Base-by-base conservation (phyloP, 2,888 invertebrate species). In the Andricus quercusramuli region DNA sequence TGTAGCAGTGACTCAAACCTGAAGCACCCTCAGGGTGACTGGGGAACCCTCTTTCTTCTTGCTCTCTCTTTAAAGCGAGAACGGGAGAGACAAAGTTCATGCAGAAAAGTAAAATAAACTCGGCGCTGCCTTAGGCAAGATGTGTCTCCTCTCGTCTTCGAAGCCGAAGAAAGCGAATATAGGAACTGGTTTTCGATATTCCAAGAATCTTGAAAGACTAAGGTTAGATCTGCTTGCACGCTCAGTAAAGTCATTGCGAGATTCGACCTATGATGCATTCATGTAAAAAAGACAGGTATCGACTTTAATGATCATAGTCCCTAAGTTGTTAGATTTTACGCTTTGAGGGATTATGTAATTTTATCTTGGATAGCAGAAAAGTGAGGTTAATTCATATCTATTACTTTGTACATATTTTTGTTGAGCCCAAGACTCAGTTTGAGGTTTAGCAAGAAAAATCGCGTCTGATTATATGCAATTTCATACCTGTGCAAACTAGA, bases 11-110 rank as follows among this genome's bases (percentile, higher is more conserved):
- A 89, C 86, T 88, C 88, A 88, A 86, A 85, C 83, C 78, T 83
- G 78, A 74, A 79, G 84, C 85, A 86, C 87, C 88, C 88, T 86
- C 85, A 77, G 89, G 89, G 84, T 86, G 83, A 88, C 85, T 89
- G 87, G 88, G 89, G 86, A 88, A 87, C 85, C 88, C 88, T 86
- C 78, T 59, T 68, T n/a, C 51, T 65, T 56, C 29, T 77, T 70
- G 13, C 74, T 74, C 56, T 74, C 56, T 74, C 70, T 13, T 59
- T 32, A 32, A 56, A 74, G 32, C 32, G 32, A 37, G 74, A 74
- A 74, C 37, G 29, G 70, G 20, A 74, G 74, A 74, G 74, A 74
- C 56, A 56, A 74, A 74, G 51, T 74, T 56, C 74, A 74, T 74
- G 74, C 74, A 74, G 70, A 74, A 51, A 56, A 74, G 74, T 74